Evolutionary conservation across 1,140 invertebrate species (phyloP), one percentile per base, ranked within the genome.

Genomic region (Apis mellifera): DNA sequence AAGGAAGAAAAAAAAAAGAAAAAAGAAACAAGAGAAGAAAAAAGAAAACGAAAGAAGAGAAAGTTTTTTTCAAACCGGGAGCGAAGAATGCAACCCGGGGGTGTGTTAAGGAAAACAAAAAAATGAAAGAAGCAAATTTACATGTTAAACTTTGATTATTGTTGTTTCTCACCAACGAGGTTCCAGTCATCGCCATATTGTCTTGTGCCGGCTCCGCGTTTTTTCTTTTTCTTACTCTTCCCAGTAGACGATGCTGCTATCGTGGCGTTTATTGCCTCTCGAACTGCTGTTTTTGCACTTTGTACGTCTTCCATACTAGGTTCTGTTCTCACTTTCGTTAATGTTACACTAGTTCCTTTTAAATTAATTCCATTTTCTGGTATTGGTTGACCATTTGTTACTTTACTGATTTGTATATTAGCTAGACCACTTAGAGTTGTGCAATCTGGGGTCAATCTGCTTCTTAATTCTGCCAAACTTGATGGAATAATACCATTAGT

Each of bases 91-190:
- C 74, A 75, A 48, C 70, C 69, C 77, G 60, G 74, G 17, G 15
- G 52, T 86, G 73, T 80, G 74, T 88, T 85, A 87, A 89, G 85
- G 82, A 85, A 78, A 89, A 75, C 78, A 86, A 88, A 72, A 89
- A 89, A 87, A 87, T 80, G 84, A 91, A 89, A 89, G 81, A 89
- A 90, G 84, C 87, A 89, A 86, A 85, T 89, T 91, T 91, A 90
- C 89, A 91, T 83, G 85, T 86, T 88, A 90, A 86, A 90, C 87
- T 91, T 80, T 93, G 85, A 92, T 91, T 91, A 90, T 91, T 91
- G 87, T 89, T 91, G 83, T 90, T 92, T 93, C 94, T 95, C 92
- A 95, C 94, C 95, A 93, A 95, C 94, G 92, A 95, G 93, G 89
- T 94, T 94, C 94, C 94, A 95, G 89, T 95, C 94, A 92, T 95